Base-by-base conservation (phyloP, 1,140 invertebrate species). In the Alviniconcha marisindica region DNA sequence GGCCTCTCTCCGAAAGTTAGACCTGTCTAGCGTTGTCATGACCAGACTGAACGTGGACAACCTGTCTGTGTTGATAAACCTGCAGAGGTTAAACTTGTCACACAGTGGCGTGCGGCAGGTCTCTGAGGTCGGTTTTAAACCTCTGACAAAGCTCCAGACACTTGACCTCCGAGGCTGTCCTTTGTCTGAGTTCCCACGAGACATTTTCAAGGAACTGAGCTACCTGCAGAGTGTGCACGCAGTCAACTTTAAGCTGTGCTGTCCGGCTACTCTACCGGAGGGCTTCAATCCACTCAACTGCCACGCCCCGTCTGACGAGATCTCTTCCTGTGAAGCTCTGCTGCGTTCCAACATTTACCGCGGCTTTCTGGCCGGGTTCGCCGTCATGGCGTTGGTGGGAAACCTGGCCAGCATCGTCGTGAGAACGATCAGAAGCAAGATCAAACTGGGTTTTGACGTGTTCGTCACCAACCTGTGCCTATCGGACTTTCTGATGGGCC, bases 221-320 rank as follows among this genome's bases (percentile, higher is more conserved):
- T 5, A 24, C 10, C 56, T 81, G 4, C 7, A 81, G 12, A 15
- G 5, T 1, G 12, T 81, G n/a, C 31, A 66, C 21, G 66, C 79
- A 10, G 79, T 69, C n/a, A 69, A 66, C 38, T 81, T 69, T 60
- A 81, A 69, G 40, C 60, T 81, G n/a, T 81, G 79, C 33, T 81
- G 79, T 36, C 28, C 60, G 2, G 38, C 63, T 10, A 71, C 36
- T 2, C 24, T 66, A 38, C 79, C 79, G 2, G 24, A 1, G 15
- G 42, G 36, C 0, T 48, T 81, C 48, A 81, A 40, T 33, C 48
- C 36, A 36, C 0, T 36, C n/a, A 36, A 69, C 56, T 81, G 79
- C 31, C 42, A 69, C 10, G 60, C 79, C 15, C 60, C 60, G 28
- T 76, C 14, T 21, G 5, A 74, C 74, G 18, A 40, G 54, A 44